These are phyloP conservation scores for Cylindroiulus punctatus DNA, from an alignment of 2,888 invertebrate species.

Conservation along the genomic window DNA sequence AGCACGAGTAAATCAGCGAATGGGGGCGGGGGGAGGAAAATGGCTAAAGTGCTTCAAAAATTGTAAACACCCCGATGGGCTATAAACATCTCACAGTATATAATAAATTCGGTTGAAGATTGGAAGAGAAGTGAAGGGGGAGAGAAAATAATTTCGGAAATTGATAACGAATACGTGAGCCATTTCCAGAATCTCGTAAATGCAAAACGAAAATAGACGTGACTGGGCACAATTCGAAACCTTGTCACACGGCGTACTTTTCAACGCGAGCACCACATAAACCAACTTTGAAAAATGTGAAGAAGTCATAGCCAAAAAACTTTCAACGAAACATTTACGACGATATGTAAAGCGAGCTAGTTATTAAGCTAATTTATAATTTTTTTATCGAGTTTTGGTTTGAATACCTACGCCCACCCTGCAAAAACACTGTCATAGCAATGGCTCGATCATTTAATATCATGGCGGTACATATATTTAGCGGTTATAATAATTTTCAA, in stretches of 20 bases:
- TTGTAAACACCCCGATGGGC: conserved; percentile 47
- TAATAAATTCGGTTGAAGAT: conserved; percentile 45
- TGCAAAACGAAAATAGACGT: not conserved
- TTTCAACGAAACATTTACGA: not conserved
- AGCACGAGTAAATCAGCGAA: not conserved
- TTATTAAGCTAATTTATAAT: not conserved
- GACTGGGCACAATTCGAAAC: not conserved
- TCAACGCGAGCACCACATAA: conserved; percentile 2
- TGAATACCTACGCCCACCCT: no score
- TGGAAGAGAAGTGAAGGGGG: conserved; percentile 40
- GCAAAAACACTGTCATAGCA: no score
- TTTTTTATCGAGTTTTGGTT: not conserved
- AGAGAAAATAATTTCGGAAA: not conserved
- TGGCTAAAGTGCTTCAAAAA: conserved; percentile 51
- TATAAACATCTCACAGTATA: conserved; percentile 41
- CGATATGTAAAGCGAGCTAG: not conserved
- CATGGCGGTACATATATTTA: no score
- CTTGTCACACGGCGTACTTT: not conserved
- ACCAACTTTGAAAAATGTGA: not conserved
- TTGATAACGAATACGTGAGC: not conserved
- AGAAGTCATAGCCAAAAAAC: not conserved
- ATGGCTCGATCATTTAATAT: no score
- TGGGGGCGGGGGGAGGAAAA: not conserved
- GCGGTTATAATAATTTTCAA: no score
- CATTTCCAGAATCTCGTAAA: not conserved